phyloP scores from a whole-genome alignment of 2,113 vertebrate genomes.

The rabbit (Oryctolagus cuniculus) region DNA sequence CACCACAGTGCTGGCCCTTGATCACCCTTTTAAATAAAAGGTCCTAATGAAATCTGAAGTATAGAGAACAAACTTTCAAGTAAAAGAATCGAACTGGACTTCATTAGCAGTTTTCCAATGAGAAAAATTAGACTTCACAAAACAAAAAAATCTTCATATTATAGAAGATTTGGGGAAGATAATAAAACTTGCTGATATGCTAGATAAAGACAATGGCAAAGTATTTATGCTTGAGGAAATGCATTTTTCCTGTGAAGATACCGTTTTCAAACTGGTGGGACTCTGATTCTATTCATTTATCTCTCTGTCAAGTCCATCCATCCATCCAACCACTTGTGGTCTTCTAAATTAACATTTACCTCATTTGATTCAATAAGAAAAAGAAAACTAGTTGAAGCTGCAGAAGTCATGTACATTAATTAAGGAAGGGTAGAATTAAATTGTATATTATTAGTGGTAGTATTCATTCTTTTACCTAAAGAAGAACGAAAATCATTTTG shows the following conservation, averaged over 20 bases:
- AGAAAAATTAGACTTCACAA: background rate
- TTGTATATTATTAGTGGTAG: background rate
- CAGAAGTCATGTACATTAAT: background rate
- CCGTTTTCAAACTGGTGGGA: background rate
- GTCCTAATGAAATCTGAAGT: background rate
- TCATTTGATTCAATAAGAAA: background rate
- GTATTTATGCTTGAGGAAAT: background rate
- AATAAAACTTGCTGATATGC: background rate
- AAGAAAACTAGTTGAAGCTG: background rate
- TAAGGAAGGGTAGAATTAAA: background rate
- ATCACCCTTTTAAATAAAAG: background rate
- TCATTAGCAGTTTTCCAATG: background rate
- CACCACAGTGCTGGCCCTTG: background rate
- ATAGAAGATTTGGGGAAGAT: background rate
- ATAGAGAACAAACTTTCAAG: background rate
- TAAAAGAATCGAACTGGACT: background rate
- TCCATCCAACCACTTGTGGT: background rate
- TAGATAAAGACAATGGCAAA: background rate
- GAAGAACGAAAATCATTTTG: background rate
- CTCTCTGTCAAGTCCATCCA: background rate
- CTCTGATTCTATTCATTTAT: background rate
- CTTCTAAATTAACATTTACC: background rate
- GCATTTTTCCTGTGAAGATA: background rate
- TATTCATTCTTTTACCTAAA: background rate
- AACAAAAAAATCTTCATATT: background rate